phyloP scores from a whole-genome alignment of 2,888 invertebrate genomes.

The Drosophila greeni region DNA sequence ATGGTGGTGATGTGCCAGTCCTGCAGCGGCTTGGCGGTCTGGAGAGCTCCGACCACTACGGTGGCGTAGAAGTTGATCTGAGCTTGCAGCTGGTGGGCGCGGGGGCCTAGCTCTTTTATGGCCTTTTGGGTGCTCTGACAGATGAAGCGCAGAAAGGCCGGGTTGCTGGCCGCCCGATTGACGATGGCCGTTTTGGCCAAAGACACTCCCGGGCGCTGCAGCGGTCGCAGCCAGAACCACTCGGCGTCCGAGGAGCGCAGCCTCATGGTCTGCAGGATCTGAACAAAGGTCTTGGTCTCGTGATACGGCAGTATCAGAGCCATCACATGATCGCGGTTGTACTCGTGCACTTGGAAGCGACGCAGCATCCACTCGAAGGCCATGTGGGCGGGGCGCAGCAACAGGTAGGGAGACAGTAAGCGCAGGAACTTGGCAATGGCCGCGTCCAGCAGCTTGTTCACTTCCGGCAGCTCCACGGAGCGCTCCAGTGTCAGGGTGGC shows the following conservation, averaged over 20 bases:
- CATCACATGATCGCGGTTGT: constrained; percentile 90
- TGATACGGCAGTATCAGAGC: constrained; percentile 93
- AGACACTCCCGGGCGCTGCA: constrained; percentile 87
- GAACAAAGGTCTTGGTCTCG: constrained; percentile 92
- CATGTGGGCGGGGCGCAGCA: constrained; percentile 89
- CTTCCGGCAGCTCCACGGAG: constrained; percentile 85
- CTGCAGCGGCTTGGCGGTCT: constrained; percentile 80
- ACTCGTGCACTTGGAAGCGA: constrained; percentile 92
- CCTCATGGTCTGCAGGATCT: constrained; percentile 87
- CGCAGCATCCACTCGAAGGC: constrained; percentile 97
- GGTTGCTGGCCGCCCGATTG: constrained; percentile 84
- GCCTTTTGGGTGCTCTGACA: constrained; percentile 81
- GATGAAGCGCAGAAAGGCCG: constrained; percentile 83
- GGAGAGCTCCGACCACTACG: constrained; percentile 85
- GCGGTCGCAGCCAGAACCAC: constrained; percentile 87
- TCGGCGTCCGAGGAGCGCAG: constrained; percentile 80
- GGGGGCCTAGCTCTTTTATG: constrained; percentile 81
- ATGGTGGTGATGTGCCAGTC: constrained; percentile 85
- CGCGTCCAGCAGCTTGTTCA: constrained; percentile 87
- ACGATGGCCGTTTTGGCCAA: constrained; percentile 86
- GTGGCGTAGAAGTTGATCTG: constrained; percentile 90
- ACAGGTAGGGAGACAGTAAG: constrained; percentile 91
- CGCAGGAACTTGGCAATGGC: constrained; percentile 89
- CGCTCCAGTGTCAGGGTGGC: constrained; percentile 89
- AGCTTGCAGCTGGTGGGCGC: constrained; percentile 83